Conservation (phyloP, 2,113 vertebrate species). For the Formicarius rufipectus region DNA sequence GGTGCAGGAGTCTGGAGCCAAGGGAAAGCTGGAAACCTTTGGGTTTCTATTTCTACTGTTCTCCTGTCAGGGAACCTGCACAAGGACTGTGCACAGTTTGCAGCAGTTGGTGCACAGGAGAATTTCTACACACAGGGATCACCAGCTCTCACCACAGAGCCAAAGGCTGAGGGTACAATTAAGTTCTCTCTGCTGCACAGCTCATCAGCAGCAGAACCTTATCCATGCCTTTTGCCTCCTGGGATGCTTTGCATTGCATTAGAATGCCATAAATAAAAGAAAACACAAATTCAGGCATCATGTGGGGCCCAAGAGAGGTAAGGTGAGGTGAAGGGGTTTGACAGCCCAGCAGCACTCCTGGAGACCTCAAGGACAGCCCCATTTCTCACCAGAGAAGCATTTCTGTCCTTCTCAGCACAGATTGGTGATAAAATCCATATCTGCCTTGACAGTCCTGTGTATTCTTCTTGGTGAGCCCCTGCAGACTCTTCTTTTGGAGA, state of each 20-base stretch:
- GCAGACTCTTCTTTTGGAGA: background rate
- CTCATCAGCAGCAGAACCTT: accelerated
- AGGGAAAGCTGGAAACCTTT: background rate
- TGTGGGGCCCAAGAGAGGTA: background rate
- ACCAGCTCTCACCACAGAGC: background rate
- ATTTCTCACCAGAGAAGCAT: background rate
- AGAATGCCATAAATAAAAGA: background rate
- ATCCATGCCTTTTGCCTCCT: background rate
- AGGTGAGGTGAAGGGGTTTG: background rate
- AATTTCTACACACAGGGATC: background rate
- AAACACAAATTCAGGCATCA: background rate
- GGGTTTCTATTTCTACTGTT: background rate
- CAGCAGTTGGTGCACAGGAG: background rate
- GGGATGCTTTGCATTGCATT: background rate
- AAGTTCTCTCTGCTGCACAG: background rate
- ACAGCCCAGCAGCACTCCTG: background rate
- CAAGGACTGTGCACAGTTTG: background rate
- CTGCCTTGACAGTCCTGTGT: background rate
- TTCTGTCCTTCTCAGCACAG: background rate
- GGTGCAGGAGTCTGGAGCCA: background rate
- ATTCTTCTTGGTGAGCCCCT: background rate
- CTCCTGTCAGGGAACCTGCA: background rate
- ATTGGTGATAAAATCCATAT: accelerated
- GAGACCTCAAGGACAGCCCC: background rate
- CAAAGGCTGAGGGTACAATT: background rate